phyloP scores from a whole-genome alignment of 2,113 vertebrate species.

The Talpa occidentalis region DNA sequence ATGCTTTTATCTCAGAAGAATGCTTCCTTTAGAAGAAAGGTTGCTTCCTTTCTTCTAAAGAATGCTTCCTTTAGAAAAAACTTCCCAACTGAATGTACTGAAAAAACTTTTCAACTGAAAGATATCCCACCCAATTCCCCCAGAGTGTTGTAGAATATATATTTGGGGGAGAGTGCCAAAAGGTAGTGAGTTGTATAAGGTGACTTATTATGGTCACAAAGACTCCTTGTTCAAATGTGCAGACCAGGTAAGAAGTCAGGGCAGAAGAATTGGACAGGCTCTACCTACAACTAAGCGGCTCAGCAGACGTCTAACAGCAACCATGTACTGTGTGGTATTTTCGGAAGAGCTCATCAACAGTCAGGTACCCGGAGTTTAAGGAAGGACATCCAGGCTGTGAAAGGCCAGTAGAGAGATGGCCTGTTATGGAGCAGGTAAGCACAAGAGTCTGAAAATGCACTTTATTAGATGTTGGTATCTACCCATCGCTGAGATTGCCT shows the following conservation, averaged over 20 bases:
- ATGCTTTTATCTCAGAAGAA: background rate
- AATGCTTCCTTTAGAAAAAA: background rate
- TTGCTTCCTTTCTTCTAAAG: no score
- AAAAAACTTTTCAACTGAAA: background rate
- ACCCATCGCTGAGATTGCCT: background rate
- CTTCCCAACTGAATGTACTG: no score
- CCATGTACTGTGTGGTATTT: background rate
- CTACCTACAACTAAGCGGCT: background rate
- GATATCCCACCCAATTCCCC: fast-evolving
- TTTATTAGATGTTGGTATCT: background rate
- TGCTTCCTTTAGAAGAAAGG: background rate
- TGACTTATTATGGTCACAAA: background rate
- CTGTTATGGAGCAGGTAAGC: background rate
- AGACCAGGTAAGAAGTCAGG: background rate
- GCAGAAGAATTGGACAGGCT: background rate
- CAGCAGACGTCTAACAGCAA: fast-evolving
- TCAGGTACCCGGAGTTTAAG: no score
- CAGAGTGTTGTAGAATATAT: fast-evolving
- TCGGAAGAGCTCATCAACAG: background rate
- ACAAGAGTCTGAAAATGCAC: background rate
- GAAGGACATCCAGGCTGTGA: background rate
- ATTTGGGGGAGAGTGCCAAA: background rate
- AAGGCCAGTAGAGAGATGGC: background rate
- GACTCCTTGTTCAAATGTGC: background rate
- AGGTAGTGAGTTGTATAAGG: background rate